Base-by-base conservation (phyloP, 2,888 invertebrate genomes). In the Acronicta psi region DNA sequence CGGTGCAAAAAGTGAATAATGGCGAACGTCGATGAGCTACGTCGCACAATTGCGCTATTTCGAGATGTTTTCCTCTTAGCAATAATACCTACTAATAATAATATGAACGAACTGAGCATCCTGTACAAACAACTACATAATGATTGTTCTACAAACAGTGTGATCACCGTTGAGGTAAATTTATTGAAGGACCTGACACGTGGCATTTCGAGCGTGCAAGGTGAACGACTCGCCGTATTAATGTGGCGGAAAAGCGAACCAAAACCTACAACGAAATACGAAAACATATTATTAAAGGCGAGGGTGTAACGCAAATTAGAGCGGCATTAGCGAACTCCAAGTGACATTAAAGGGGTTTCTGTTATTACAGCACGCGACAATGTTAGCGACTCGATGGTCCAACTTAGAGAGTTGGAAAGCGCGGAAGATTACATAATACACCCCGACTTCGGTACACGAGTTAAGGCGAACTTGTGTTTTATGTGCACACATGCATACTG, bases 51-150 rank as follows among this genome's bases (percentile, higher is more conserved):
- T 80, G 84, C 72, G 88, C 90, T 91, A 91, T 91, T 91, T 91
- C 83, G 83, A 90, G 88, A 86, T 82, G 82, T 91, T 91, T 90
- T 92, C 91, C 91, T 91, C 88, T 77, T 89, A 85, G 84, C 81
- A 84, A 88, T 83, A 86, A 83, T 83, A 86, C 82, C 79, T 81
- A 72, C 77, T 83, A 86, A 86, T 88, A 88, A 88, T 86, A 87
- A 86, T 81, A 81, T 54, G 36, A 57, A 52, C 56, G 36, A 58
- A 54, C 69, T 64, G 69, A 71, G 53, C 68, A 68, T 76, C 73
- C 69, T 63, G 73, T 75, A 75, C 81, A 80, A 80, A 81, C 73
- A 81, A 69, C 73, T 77, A 79, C 69, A 77, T 70, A 76, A 82
- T 78, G 78, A 84, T 73, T 81, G 82, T 77, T 79, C 34, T 69